phyloP scores from a whole-genome alignment of 2,888 invertebrate genomes.

The Sylvicola cinctus region DNA sequence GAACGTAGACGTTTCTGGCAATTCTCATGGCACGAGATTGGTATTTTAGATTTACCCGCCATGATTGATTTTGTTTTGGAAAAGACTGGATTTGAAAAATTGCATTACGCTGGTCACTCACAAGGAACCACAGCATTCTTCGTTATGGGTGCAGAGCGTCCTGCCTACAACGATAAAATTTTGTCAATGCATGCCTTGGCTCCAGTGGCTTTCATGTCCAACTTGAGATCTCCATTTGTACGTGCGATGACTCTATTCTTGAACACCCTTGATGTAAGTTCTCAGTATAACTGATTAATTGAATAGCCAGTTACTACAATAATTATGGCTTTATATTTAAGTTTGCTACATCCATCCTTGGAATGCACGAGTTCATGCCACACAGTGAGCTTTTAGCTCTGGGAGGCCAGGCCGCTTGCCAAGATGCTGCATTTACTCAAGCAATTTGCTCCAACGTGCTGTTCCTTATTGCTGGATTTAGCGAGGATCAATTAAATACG shows the following conservation, averaged over 20 bases:
- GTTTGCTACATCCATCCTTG: too few species aligned
- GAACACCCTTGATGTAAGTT: slow-evolving; percentile 1
- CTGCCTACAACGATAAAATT: slow-evolving; percentile 28
- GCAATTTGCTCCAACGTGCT: slow-evolving; percentile 42
- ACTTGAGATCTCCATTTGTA: slow-evolving; percentile 28
- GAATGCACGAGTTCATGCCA: slow-evolving; percentile 43
- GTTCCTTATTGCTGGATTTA: slow-evolving; percentile 42
- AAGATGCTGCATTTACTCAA: slow-evolving; percentile 31
- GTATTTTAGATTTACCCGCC: slow-evolving; percentile 34
- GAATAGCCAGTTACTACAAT: too few species aligned
- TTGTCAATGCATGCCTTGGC: too few species aligned
- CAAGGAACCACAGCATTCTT: slow-evolving; percentile 31
- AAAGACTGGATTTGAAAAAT: slow-evolving; percentile 23
- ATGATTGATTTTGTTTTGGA: slow-evolving; percentile 34
- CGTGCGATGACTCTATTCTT: slow-evolving; percentile 18
- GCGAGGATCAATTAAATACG: slow-evolving; percentile 32
- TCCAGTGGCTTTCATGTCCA: too few species aligned
- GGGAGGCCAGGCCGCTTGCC: slow-evolving; percentile 31
- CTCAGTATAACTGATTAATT: too few species aligned
- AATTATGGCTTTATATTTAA: too few species aligned
- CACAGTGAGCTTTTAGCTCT: slow-evolving; percentile 29
- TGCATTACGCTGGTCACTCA: slow-evolving; percentile 42
- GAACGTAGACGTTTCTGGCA: too few species aligned
- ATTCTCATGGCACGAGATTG: slow-evolving; percentile 35
- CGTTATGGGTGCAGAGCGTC: slow-evolving; percentile 23